A percentile compares a stretch with the other conserved stretches of the same genome.
Conservation (phyloP, 2,888 invertebrate species). For the Synergus gifuensis region DNA sequence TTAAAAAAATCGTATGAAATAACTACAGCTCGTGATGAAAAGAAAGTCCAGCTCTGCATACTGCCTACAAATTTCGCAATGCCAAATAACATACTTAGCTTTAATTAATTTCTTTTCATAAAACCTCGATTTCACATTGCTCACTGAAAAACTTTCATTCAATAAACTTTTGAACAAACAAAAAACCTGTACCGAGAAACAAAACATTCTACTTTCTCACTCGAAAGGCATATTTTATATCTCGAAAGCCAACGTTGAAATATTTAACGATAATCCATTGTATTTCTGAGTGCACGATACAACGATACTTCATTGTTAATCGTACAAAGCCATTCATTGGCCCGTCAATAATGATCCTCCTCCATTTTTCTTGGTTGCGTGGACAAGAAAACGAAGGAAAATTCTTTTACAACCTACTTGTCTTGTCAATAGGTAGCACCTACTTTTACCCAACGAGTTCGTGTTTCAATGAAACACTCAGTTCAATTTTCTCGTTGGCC, state of each 20-base stretch:
- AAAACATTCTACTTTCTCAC: neutral
- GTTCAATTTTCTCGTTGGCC: slow-evolving; percentile 54
- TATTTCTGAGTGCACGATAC: neutral
- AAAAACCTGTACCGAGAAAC: neutral
- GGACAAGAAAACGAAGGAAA: neutral
- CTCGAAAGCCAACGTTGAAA: neutral
- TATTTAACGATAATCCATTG: neutral
- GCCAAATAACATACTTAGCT: neutral
- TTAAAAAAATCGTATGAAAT: neutral
- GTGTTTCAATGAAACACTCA: slow-evolving; percentile 14
- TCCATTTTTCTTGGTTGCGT: neutral
- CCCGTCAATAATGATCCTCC: neutral
- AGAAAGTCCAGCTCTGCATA: neutral
- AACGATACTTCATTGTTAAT: neutral
- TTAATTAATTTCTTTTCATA: neutral
- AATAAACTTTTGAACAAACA: neutral
- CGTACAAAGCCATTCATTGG: neutral
- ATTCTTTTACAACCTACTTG: neutral
- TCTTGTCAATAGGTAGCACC: slow-evolving; percentile 11
- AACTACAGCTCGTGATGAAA: neutral
- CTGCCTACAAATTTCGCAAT: neutral
- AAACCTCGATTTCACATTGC: neutral
- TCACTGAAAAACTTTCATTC: neutral
- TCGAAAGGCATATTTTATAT: neutral
- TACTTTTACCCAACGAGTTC: slow-evolving; percentile 2